phyloP scores from a whole-genome alignment of 53 echinoderm and acorn worm genomes.

The Paracentrotus lividus region DNA sequence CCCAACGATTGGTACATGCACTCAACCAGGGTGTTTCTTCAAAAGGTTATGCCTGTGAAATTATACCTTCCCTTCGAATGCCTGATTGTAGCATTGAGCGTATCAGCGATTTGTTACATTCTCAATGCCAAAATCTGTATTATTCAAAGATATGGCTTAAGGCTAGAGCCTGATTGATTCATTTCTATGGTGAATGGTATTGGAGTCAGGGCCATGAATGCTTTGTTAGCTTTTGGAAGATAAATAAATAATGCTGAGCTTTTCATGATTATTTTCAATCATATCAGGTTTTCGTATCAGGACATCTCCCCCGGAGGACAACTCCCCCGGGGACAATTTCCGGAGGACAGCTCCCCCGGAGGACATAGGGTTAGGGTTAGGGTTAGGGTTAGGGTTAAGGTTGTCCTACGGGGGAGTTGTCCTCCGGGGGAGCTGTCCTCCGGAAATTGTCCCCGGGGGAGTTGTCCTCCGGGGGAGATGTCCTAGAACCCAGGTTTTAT shows the following conservation, averaged over 20 bases:
- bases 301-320: too few species aligned
- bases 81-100: neutral
- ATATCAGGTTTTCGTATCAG: too few species aligned
- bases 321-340: too few species aligned
- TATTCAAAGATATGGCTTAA: neutral
- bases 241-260: neutral
- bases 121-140: neutral
- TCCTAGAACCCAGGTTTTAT: too few species aligned
- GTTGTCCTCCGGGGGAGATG: too few species aligned
- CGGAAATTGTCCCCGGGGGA: too few species aligned
- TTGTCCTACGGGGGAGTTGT: too few species aligned
- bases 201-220: neutral
- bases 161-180: neutral
- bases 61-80: neutral
- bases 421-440: too few species aligned
- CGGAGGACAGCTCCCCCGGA: too few species aligned
- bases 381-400: too few species aligned
- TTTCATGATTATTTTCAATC: neutral
- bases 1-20: neutral
- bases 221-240: neutral
- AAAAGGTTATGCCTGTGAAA: neutral
- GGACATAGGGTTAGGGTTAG: too few species aligned
- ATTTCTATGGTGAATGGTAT: neutral
- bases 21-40: neutral
- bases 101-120: neutral